Percentiles rank a stretch among this genome's conserved stretches.
phyloP scores from a whole-genome alignment of 1,140 invertebrate genomes.

The Drosophila pandora region DNA sequence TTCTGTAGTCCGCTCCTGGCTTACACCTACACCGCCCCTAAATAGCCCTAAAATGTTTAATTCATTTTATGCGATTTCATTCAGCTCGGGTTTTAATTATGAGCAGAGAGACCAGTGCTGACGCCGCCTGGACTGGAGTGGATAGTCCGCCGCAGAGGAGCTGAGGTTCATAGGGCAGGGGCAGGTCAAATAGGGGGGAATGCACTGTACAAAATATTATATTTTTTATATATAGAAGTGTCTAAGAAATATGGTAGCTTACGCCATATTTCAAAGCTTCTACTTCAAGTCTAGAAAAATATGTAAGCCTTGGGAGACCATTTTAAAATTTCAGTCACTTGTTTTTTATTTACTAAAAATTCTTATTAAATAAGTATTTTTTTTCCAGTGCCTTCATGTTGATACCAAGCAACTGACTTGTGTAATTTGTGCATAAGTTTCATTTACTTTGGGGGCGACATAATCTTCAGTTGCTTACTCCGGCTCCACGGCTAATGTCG shows the following conservation, averaged over 20 bases:
- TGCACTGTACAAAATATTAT: background rate
- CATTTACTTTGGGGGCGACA: slow-evolving; percentile 79
- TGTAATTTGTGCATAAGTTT: slow-evolving; percentile 82
- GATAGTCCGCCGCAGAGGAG: slow-evolving; percentile 28
- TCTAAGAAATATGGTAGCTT: too few species aligned
- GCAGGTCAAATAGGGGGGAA: background rate
- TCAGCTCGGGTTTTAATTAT: slow-evolving; percentile 80
- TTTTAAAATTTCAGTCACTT: background rate
- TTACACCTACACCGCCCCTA: slow-evolving; percentile 48
- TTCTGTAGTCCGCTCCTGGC: background rate
- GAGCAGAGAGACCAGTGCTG: slow-evolving; percentile 43
- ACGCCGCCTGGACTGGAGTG: slow-evolving; percentile 33
- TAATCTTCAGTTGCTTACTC: slow-evolving; percentile 73
- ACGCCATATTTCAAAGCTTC: too few species aligned
- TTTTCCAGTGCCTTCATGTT: slow-evolving; percentile 14
- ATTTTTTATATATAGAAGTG: background rate
- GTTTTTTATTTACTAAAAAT: background rate
- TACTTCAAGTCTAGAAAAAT: too few species aligned
- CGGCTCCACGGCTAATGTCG: slow-evolving; percentile 65
- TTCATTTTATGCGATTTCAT: slow-evolving; percentile 83
- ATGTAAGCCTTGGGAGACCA: too few species aligned
- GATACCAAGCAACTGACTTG: slow-evolving; percentile 69
- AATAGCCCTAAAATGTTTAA: slow-evolving; percentile 83
- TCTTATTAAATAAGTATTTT: background rate
- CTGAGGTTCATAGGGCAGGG: background rate